Base-by-base conservation (phyloP, 2,888 invertebrate species). In the Apeira syringaria region DNA sequence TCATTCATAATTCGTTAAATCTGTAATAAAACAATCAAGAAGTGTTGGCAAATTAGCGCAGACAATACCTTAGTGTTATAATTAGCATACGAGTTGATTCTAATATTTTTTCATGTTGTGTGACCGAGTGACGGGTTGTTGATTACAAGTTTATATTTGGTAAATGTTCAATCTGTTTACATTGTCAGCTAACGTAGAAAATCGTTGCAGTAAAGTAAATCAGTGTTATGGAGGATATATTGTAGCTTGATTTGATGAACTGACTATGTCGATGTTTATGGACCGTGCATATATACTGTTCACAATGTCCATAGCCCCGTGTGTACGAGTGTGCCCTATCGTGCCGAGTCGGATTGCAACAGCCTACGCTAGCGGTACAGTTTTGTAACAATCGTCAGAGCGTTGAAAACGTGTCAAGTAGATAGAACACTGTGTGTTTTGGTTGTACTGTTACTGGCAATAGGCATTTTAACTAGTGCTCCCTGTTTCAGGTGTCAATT, bases 341-440 rank as follows among this genome's bases (percentile, higher is more conserved):
- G 33, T 53, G 51, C 54, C 50, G 58, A 54, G 39, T 32, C 36
- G 46, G 36, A 57, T 80, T 75, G 70, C 74, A 68, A 74, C 68
- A 74, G 68, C 56, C 40, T 35, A 27, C 52, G 53, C 61, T 68
- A 68, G 74, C 73, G 70, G 71, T 70, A 51, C 49, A 72, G 77
- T 88, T 88, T 89, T 86, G 88, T 83, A 89, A 89, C 72, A 75
- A 68, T 79, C 83, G 79, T 74, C 80, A 78, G 86, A 87, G 74
- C 89, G 85, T 86, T 75, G 81, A 85, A 88, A 86, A 74, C 74
- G 85, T 89, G 88, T 87, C 87, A 87, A 74, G 72, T 75, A 62
- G 65, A 75, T 68, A 68, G 70, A 73, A 65, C 74, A 69, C 71
- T 44, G 27, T 40, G 32, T 27, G 43, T 53, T 56, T 56, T 56